Evolutionary conservation across 2,888 invertebrate genomes (phyloP).

Genomic region (Ennomos quercinarius): DNA sequence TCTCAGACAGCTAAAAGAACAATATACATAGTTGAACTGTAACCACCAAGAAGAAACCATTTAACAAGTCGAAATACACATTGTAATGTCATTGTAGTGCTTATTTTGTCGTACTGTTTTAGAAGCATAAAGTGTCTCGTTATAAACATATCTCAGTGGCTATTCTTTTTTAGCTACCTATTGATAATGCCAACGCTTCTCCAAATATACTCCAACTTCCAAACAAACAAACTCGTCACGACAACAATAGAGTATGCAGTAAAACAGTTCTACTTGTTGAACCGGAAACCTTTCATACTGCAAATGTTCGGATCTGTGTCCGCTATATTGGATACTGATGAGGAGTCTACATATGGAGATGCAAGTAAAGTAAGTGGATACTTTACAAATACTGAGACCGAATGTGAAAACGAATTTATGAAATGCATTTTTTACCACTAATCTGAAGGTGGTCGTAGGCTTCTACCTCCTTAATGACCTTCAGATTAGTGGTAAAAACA

Average conservation of each 20-base stretch:
- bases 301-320: constrained; percentile 99
- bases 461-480: too few species aligned
- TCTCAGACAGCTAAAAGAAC: too few species aligned
- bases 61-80: too few species aligned
- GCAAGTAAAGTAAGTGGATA: constrained; percentile 91
- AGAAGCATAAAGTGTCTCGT: background rate
- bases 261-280: constrained; percentile 98
- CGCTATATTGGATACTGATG: constrained; percentile 96
- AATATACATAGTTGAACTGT: too few species aligned
- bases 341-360: constrained; percentile 94
- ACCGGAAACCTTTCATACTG: constrained; percentile 98
- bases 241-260: constrained; percentile 99
- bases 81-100: background rate
- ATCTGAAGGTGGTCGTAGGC: too few species aligned
- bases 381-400: too few species aligned
- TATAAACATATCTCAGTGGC: background rate
- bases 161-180: constrained; percentile 89
- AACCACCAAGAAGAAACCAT: too few species aligned
- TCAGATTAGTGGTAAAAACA: too few species aligned
- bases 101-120: background rate
- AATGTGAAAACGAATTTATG: too few species aligned
- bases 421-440: too few species aligned
- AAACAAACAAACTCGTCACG: constrained; percentile 97
- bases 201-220: constrained; percentile 98
- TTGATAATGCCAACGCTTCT: constrained; percentile 98